Base-by-base conservation (phyloP, 2,888 invertebrate species). In the Tinea semifulvella region DNA sequence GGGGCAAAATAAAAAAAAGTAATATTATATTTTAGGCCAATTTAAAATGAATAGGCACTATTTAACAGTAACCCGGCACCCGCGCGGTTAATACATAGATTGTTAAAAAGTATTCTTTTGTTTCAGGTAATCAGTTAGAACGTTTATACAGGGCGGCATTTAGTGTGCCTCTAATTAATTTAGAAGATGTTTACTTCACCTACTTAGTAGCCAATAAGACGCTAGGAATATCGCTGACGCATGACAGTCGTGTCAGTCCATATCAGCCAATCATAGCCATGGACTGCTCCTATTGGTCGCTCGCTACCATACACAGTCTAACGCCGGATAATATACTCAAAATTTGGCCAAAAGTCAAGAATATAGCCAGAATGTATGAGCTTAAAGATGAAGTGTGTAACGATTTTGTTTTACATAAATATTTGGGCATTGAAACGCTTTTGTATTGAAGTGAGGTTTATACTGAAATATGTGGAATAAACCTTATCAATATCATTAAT, bases 151-250 rank as follows among this genome's bases (percentile, higher is more conserved):
- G 71, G n/a, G 68, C 74, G 1, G 84, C 88, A 0, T 63, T 83
- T 44, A 61, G 72, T 20, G 81, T 84, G 19, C 86, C 86, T 0
- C 74, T 87, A 48, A 72, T 90, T 3, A 87, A 88, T 48, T 63
- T 89, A 43, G 91, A 91, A 63, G 90, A 91, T 56, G 85, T 91
- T 0, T 89, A 85, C 58, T 76, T 87, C n/a, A 89, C 90, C 0
- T 88, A 89, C 11, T 68, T 90, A 5, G 85, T 89, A 1, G 86
- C 88, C 0, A 77, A 83, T 49, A 71, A 74, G 40, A 48, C 49
- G 1, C 57, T 87, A 2, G 73, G 82, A 0, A 68, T 87, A 7
- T 69, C 64, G 3, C 60, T 88, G 35, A 70, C 76, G 2, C 85
- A 88, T 53, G 85, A 85, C 14, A 67, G 68, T 3, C 79, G 87